phyloP scores from a whole-genome alignment of 1,140 invertebrate genomes.

The Drosophila ironensis region DNA sequence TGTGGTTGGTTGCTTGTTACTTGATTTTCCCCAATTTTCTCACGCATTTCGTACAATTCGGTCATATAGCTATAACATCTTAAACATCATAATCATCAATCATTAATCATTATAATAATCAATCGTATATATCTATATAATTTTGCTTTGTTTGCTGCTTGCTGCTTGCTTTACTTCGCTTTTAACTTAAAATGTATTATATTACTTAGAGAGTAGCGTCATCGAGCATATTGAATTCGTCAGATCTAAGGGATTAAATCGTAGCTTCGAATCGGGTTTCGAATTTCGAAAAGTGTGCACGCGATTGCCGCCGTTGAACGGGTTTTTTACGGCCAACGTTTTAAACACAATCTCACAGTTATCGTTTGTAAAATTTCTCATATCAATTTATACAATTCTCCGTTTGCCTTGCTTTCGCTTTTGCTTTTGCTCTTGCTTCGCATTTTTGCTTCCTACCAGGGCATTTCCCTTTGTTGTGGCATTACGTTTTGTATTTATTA shows the following conservation, averaged over 20 bases:
- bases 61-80: conserved; percentile 79
- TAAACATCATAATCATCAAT: conserved; percentile 73
- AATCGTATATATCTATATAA: conserved; percentile 58
- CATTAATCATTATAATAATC: conserved; percentile 70
- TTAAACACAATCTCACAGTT: conserved; percentile 69
- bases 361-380: conserved; percentile 50
- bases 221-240: conserved; percentile 80
- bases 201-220: conserved; percentile 80
- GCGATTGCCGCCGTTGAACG: conserved; percentile 51
- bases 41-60: conserved; percentile 46
- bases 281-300: conserved; percentile 38
- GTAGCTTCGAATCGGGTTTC: conserved; percentile 22
- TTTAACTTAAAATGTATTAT: conserved; percentile 69
- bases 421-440: conserved; percentile 1
- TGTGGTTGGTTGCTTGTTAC: conserved; percentile 59
- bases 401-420: conserved; percentile 16
- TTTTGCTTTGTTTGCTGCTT: conserved; percentile 58
- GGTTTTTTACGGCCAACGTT: conserved; percentile 50
- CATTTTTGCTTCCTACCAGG: not conserved
- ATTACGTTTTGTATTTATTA: not conserved
- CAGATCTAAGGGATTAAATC: conserved; percentile 54
- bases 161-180: conserved; percentile 65
- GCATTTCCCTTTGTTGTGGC: not conserved
- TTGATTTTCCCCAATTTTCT: conserved; percentile 51
- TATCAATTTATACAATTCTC: conserved; percentile 43